A percentile compares a stretch with the other conserved stretches of the same genome.
These are phyloP conservation scores for Xestia sexstrigata DNA, from an alignment of 2,888 invertebrate genomes.

Conservation along the genomic window DNA sequence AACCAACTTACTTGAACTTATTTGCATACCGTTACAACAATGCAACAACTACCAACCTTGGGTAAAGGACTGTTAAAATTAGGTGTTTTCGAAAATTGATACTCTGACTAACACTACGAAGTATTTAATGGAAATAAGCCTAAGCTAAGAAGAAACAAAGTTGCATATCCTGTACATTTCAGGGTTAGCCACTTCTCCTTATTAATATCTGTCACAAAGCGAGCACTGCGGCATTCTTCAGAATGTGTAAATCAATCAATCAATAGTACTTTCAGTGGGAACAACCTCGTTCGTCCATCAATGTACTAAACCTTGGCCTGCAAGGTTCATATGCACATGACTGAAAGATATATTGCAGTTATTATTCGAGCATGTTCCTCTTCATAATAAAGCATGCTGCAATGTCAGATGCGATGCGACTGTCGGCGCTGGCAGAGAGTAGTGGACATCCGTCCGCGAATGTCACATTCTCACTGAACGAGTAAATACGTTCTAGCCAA, in stretches of 20 bases:
- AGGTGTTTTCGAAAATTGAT: conserved; percentile 51
- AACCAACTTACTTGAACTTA: conserved; percentile 40
- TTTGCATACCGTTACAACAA: conserved; percentile 29
- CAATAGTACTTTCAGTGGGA: conserved; percentile 62
- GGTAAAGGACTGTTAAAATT: conserved; percentile 49
- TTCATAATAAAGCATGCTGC: conserved; percentile 75
- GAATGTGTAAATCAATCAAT: conserved; percentile 65
- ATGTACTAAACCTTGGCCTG: conserved; percentile 76
- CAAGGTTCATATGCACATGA: conserved; percentile 74
- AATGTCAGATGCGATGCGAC: conserved; percentile 72
- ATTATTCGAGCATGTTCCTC: conserved; percentile 74
- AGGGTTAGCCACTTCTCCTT: conserved; percentile 45
- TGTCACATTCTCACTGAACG: conserved; percentile 68
- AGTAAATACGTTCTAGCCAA: conserved; percentile 71
- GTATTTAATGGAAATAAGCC: conserved; percentile 47
- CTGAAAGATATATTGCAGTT: conserved; percentile 77
- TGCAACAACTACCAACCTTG: conserved; percentile 37
- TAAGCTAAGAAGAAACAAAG: conserved; percentile 30
- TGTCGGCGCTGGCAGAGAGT: conserved; percentile 70
- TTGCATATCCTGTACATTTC: conserved; percentile 36
- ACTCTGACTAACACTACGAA: conserved; percentile 48
- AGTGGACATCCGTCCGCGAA: conserved; percentile 67
- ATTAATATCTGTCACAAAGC: conserved; percentile 60
- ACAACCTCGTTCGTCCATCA: conserved; percentile 80
- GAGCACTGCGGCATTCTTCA: conserved; percentile 36